Conservation (phyloP, 1,140 invertebrate species). For the Ruditapes philippinarum region DNA sequence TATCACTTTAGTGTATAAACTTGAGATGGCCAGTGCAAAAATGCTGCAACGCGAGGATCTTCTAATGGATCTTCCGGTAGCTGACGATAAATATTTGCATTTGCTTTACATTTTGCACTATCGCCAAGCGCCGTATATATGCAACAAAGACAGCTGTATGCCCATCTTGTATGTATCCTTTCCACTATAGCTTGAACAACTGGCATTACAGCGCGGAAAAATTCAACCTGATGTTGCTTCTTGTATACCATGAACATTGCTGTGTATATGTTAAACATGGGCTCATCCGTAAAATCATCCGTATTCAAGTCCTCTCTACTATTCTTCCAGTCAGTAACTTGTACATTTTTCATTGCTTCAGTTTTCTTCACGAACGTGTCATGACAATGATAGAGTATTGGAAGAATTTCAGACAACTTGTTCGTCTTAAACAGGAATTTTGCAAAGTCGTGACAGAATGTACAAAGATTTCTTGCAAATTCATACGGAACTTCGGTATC, state of each 20-base stretch:
- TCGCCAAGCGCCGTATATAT: neutral
- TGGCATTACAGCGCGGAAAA: neutral
- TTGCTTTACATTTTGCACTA: neutral
- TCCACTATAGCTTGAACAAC: neutral
- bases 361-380: neutral
- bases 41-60: neutral
- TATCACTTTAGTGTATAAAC: too few species aligned
- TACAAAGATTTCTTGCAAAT: neutral
- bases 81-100: neutral
- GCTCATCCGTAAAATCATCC: neutral
- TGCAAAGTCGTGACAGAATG: constrained; percentile 32
- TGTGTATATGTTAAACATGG: constrained; percentile 17
- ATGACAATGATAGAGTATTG: constrained; percentile 39
- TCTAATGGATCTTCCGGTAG: neutral
- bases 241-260: neutral
- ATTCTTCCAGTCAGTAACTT: neutral
- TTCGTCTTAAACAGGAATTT: constrained; percentile 1
- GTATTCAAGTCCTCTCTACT: neutral
- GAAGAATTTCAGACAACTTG: constrained; percentile 15
- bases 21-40: neutral
- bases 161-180: neutral
- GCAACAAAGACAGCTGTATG: neutral
- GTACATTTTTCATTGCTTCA: neutral
- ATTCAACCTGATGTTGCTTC: neutral
- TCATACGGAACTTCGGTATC: constrained; percentile 18